phyloP scores from a whole-genome alignment of 2,797 vertebrate genomes.

The Amniataba percoides region DNA sequence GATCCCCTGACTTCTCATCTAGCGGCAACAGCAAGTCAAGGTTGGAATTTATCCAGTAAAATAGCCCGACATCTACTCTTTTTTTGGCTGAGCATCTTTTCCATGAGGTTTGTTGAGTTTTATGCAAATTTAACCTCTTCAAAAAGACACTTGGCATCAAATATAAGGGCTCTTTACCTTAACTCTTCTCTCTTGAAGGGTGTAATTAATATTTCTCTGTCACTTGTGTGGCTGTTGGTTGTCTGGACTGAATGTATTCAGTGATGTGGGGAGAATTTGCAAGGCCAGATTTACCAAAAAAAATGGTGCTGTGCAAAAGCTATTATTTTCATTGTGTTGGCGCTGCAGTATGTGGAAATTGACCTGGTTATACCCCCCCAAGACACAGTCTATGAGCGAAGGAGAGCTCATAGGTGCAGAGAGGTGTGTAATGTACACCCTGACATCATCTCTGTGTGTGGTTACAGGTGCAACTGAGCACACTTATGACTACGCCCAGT shows the following conservation, averaged over 20 bases:
- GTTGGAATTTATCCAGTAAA: not conserved
- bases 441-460: conserved; percentile 3
- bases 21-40: not conserved
- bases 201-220: no score
- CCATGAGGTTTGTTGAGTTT: no score
- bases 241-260: not conserved
- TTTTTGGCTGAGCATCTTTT: not conserved
- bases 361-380: not conserved
- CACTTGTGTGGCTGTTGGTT: no score
- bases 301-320: not conserved
- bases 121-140: no score
- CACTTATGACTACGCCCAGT: not conserved
- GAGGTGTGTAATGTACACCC: conserved; percentile 1
- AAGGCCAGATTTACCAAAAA: not conserved
- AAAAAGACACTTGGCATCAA: no score
- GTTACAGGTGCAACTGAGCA: not conserved
- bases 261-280: not conserved
- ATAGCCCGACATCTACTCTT: not conserved
- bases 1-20: not conserved
- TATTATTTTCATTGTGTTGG: not conserved
- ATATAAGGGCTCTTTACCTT: no score
- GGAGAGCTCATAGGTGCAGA: not conserved
- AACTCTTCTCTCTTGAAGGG: no score
- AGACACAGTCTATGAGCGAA: not conserved
- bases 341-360: not conserved